Percentiles rank a stretch among this genome's conserved stretches.
These are phyloP conservation scores for Anabas testudineus DNA, from an alignment of 2,797 vertebrate genomes.

Conservation along the genomic window DNA sequence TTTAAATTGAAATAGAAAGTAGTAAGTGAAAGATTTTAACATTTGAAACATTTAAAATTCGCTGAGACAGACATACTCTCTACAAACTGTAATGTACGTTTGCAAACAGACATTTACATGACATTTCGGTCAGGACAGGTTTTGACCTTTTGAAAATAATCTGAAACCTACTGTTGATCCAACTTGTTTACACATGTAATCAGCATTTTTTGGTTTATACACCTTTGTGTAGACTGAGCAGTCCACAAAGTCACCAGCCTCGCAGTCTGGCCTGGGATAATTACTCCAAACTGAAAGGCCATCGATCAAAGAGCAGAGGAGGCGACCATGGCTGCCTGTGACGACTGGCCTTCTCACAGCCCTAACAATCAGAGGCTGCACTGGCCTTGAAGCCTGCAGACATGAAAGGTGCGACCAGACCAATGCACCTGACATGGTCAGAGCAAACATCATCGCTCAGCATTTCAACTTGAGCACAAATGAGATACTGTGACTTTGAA, in stretches of 20 bases:
- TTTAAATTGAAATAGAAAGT: too few species aligned
- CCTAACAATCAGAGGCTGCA: slow-evolving; percentile 59
- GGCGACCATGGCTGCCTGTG: slow-evolving; percentile 64
- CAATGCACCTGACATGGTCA: slow-evolving; percentile 32
- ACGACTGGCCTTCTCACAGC: slow-evolving; percentile 61
- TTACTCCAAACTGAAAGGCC: slow-evolving; percentile 77
- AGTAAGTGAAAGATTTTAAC: too few species aligned
- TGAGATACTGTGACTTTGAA: slow-evolving; percentile 28
- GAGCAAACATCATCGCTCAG: slow-evolving; percentile 57
- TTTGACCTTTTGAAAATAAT: slow-evolving; percentile 13
- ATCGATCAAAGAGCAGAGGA: slow-evolving; percentile 80
- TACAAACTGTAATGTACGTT: neutral
- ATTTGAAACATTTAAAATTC: neutral
- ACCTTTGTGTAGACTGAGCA: slow-evolving; percentile 10
- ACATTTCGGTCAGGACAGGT: neutral
- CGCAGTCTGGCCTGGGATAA: slow-evolving; percentile 61
- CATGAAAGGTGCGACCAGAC: slow-evolving; percentile 65
- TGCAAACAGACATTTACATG: neutral
- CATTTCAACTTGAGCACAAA: slow-evolving; percentile 58
- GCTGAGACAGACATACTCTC: neutral
- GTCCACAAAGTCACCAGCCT: slow-evolving; percentile 50
- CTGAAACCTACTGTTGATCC: slow-evolving; percentile 2
- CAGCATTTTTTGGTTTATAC: slow-evolving; percentile 2
- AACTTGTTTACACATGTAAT: slow-evolving; percentile 9
- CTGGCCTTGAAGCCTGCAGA: slow-evolving; percentile 75